Evolutionary conservation across 2,797 vertebrate genomes (phyloP), one percentile per base, ranked within the genome.

Genomic region (Psittacula echo): DNA sequence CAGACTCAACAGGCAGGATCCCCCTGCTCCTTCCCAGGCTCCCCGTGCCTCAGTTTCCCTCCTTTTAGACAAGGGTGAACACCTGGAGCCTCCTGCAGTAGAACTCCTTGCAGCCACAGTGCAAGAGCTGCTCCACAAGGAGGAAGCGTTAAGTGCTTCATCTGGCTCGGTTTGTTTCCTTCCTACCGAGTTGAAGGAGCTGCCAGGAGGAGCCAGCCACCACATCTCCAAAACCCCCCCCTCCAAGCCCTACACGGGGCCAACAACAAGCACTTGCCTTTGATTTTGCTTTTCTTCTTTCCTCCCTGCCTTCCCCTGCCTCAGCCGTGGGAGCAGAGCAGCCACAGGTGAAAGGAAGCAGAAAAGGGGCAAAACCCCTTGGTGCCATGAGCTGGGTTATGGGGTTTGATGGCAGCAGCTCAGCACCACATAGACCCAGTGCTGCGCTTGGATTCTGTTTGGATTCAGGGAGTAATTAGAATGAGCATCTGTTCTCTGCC

Each of bases 341-440:
- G 44, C 1, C 2, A 32, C 60, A 41, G 26, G 9, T 1, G 4
- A 51, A 84, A 61, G 41, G 26, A 76, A 71, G 53, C 16, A 45
- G 5, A 29, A 64, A 72, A 65, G 15, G 51, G 37, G 11, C 6
- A 9, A 12, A 34, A 82, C 58, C 5, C 2, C 19, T 39, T 0
- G 2, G 15, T 67, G 41, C 54, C 9, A 2, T 13, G 50, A 67
- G 27, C 30, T 18, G n/a, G 24, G 9, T 62, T 26, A 29, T 13
- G 53, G 41, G 17, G 51, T 3, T 72, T 39, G n/a, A 9, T 1
- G 13, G 10, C 51, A 47, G 86, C 76, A 74, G 44, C 54, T 32
- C 32, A 53, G 62, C 72, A 6, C 41, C 0, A 0, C 56, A 3
- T 1, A 32, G 66, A 47, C 2, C 6, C 0, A 1, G 19, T 10